Percentiles rank a stretch among this genome's conserved stretches.
Evolutionary conservation across 1,140 invertebrate genomes (phyloP).

Genomic region (Lamellibrachia luymesi): DNA sequence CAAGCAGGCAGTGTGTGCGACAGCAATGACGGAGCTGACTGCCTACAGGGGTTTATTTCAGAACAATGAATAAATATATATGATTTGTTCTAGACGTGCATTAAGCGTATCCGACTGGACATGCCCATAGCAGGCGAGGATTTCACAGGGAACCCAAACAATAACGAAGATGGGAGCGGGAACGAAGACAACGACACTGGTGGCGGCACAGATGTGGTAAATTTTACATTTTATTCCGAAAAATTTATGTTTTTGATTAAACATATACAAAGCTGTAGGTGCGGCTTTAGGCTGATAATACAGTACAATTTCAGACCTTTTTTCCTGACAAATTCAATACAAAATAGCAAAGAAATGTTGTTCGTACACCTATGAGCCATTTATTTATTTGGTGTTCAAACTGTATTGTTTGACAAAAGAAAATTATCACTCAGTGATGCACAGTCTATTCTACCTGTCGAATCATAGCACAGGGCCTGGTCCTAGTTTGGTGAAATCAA

Average conservation of each 20-base stretch:
- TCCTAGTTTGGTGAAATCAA: too few relatives aligned
- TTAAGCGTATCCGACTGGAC: conserved; percentile 66
- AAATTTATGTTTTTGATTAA: not conserved
- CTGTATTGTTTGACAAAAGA: too few relatives aligned
- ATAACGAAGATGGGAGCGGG: conserved; percentile 41
- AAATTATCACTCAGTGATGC: too few relatives aligned
- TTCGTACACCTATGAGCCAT: too few relatives aligned
- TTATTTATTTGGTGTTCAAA: too few relatives aligned
- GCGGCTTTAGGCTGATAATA: too few relatives aligned
- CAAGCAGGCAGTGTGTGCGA: not conserved
- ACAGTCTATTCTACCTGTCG: too few relatives aligned
- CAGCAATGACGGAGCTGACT: not conserved
- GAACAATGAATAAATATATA: not conserved
- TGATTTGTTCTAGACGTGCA: conserved; percentile 48
- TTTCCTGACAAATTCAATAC: too few relatives aligned
- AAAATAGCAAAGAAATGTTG: too few relatives aligned
- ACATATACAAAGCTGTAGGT: too few relatives aligned
- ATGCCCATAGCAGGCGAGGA: conserved; percentile 57
- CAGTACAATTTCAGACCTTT: too few relatives aligned
- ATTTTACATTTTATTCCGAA: not conserved
- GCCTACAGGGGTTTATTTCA: not conserved
- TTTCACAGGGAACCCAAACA: conserved; percentile 24
- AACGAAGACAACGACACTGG: conserved; percentile 43
- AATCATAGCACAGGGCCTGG: too few relatives aligned
- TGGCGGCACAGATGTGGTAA: not conserved